phyloP scores from a whole-genome alignment of 2,113 vertebrate genomes.

The Nycticryphes semicollaris region DNA sequence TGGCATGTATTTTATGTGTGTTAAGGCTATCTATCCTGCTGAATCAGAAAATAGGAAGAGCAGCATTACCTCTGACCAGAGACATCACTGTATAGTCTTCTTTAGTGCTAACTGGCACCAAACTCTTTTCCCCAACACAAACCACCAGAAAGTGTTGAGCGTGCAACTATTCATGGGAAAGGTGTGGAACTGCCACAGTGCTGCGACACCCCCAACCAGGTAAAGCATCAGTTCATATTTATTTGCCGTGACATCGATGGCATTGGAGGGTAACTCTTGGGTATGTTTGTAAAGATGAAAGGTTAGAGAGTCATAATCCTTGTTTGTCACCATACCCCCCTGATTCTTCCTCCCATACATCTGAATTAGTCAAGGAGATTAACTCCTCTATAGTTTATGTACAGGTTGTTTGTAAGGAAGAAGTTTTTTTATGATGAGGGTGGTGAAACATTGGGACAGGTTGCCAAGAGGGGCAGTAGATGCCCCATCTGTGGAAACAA shows the following conservation, averaged over 20 bases:
- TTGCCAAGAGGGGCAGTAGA: neutral
- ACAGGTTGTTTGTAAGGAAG: neutral
- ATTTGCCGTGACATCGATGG: accelerated
- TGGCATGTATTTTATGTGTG: accelerated
- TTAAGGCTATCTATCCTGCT: neutral
- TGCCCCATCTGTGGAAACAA: neutral
- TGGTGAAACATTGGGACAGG: neutral
- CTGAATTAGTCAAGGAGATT: neutral
- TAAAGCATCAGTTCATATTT: neutral
- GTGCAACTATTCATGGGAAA: accelerated
- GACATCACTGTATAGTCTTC: neutral
- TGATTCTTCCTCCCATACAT: neutral
- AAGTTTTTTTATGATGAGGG: neutral
- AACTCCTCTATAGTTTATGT: neutral
- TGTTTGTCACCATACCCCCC: neutral
- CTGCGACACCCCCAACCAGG: neutral
- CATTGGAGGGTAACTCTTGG: neutral
- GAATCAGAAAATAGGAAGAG: neutral
- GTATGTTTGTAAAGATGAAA: neutral
- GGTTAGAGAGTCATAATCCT: neutral
- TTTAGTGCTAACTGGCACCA: neutral
- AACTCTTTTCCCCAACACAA: neutral
- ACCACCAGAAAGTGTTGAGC: neutral
- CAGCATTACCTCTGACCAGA: neutral
- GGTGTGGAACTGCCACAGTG: accelerated